Conservation (phyloP, 1,140 invertebrate species). For the Scaptomyza pallida region DNA sequence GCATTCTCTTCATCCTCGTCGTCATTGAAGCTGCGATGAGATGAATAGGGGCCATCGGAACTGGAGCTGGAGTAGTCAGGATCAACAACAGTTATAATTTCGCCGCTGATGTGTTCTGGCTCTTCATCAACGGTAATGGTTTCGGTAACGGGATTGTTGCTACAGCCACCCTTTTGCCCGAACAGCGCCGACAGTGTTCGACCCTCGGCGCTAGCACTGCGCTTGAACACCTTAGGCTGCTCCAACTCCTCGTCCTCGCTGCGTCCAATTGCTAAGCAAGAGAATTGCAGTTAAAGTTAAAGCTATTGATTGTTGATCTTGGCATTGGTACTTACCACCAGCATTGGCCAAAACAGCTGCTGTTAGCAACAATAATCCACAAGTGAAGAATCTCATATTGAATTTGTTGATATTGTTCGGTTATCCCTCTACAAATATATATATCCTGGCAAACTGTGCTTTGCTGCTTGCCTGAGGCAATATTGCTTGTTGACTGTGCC, state of each 20-base stretch:
- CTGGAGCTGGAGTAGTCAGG: too few relatives aligned
- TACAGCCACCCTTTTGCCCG: slow-evolving; percentile 31
- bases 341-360: slow-evolving; percentile 48
- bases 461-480: slow-evolving; percentile 56
- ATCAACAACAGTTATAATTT: too few relatives aligned
- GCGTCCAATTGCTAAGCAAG: slow-evolving; percentile 23
- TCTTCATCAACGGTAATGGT: too few relatives aligned
- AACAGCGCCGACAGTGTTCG: slow-evolving; percentile 37
- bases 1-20: slow-evolving; percentile 18
- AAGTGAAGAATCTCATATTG: slow-evolving; percentile 58
- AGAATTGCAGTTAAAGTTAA: not conserved
- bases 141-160: not conserved
- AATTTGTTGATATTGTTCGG: not conserved
- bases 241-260: slow-evolving; percentile 1
- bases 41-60: too few relatives aligned
- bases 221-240: slow-evolving; percentile 29
- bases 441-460: slow-evolving; percentile 13
- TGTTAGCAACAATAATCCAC: slow-evolving; percentile 45
- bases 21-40: not conserved
- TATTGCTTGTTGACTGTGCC: slow-evolving; percentile 65
- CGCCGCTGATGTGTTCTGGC: too few relatives aligned
- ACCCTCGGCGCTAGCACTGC: slow-evolving; percentile 27
- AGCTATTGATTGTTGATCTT: not conserved
- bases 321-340: slow-evolving; percentile 48
- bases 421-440: not conserved